These are phyloP conservation scores for Pyrgus malvae DNA, from an alignment of 2,888 invertebrate genomes.

Conservation along the genomic window DNA sequence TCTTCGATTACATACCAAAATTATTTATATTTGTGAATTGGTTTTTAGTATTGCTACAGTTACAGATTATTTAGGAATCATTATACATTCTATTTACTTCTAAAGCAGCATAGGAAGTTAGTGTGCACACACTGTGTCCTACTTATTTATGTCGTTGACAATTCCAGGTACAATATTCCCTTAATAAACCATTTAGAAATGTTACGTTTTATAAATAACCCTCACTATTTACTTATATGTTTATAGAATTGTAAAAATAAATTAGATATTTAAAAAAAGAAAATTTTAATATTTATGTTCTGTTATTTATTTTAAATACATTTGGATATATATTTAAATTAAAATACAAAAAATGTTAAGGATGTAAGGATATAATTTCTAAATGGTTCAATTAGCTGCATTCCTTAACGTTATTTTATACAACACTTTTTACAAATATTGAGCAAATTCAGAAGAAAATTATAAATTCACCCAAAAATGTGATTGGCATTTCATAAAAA, in stretches of 20 bases:
- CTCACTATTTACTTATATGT: background rate
- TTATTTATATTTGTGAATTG: slow-evolving; percentile 31
- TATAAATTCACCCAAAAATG: slow-evolving; percentile 12
- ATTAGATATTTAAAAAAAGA: background rate
- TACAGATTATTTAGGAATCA: slow-evolving; percentile 19
- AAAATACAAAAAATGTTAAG: too few relatives aligned
- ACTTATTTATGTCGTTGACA: background rate
- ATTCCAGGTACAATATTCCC: slow-evolving; percentile 5
- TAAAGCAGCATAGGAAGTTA: slow-evolving; percentile 10
- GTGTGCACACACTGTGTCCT: background rate
- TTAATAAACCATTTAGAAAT: slow-evolving; percentile 16
- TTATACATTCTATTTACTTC: slow-evolving; percentile 9
- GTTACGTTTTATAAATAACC: background rate
- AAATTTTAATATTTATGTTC: too few relatives aligned
- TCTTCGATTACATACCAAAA: slow-evolving; percentile 35
- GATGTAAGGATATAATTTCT: too few relatives aligned
- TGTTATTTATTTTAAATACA: too few relatives aligned
- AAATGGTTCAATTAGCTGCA: slow-evolving; percentile 41
- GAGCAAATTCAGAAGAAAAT: slow-evolving; percentile 59
- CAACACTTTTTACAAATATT: slow-evolving; percentile 50
- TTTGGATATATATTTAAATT: too few relatives aligned
- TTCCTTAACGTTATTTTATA: slow-evolving; percentile 35
- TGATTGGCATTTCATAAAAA: slow-evolving; percentile 18
- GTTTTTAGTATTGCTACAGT: slow-evolving; percentile 15
- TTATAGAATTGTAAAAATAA: too few relatives aligned